These are phyloP conservation scores for Acleris emargana DNA, from an alignment of 2,888 invertebrate genomes.

Conservation along the genomic window DNA sequence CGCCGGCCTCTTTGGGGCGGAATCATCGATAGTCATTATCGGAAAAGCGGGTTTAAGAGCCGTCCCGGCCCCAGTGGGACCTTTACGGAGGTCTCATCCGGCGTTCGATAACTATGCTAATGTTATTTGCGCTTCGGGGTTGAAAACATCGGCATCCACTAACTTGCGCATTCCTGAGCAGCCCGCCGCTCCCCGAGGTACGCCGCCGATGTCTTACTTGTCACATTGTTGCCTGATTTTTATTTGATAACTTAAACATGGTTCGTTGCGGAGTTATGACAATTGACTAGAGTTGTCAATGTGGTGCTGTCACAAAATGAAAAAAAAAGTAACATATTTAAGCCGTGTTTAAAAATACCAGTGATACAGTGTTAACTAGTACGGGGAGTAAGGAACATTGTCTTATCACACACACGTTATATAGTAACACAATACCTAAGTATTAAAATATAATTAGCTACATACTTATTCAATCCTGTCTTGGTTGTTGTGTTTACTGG, in stretches of 20 bases:
- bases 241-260: not conserved
- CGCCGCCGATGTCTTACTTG: slow-evolving; percentile 17
- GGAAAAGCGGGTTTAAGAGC: slow-evolving; percentile 81
- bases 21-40: slow-evolving; percentile 84
- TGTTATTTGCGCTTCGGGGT: slow-evolving; percentile 82
- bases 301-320: too few species aligned
- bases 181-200: slow-evolving; percentile 51
- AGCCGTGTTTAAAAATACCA: too few species aligned
- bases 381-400: too few species aligned
- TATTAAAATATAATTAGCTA: too few species aligned
- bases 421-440: too few species aligned
- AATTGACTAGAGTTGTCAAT: too few species aligned
- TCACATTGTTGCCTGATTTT: slow-evolving; percentile 1
- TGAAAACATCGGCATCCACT: slow-evolving; percentile 72
- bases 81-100: slow-evolving; percentile 81
- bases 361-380: too few species aligned
- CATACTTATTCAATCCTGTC: too few species aligned
- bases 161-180: slow-evolving; percentile 62
- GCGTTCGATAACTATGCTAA: slow-evolving; percentile 83
- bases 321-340: too few species aligned
- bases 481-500: too few species aligned
- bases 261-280: too few species aligned
- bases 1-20: slow-evolving; percentile 71
- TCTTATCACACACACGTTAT: too few species aligned
- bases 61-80: slow-evolving; percentile 75